A percentile compares a stretch with the other conserved stretches of the same genome.
These are phyloP conservation scores for Beaufortia kweichowensis DNA, from an alignment of 2,113 vertebrate genomes.

Conservation along the genomic window DNA sequence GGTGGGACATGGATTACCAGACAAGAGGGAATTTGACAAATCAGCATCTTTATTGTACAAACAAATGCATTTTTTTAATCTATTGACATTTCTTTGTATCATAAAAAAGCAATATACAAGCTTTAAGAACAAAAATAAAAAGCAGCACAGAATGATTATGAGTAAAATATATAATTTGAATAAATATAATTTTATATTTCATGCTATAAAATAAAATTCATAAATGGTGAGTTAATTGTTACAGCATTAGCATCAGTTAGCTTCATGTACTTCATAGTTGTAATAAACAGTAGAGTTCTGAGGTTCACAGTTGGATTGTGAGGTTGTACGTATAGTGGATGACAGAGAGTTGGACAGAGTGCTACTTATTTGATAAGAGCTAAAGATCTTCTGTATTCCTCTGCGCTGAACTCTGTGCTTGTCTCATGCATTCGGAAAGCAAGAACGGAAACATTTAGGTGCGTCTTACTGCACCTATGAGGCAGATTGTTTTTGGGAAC, in stretches of 20 bases:
- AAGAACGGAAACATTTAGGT: slow-evolving; percentile 59
- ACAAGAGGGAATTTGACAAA: slow-evolving; percentile 78
- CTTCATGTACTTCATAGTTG: slow-evolving; percentile 96
- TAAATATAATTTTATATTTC: slow-evolving; percentile 95
- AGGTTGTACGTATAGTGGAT: slow-evolving; percentile 81
- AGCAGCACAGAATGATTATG: slow-evolving; percentile 91
- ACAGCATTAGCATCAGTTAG: slow-evolving; percentile 97
- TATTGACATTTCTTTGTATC: slow-evolving; percentile 91
- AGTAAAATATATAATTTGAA: slow-evolving; percentile 99
- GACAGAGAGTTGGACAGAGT: slow-evolving; percentile 61
- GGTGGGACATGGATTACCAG: not conserved
- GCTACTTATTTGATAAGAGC: slow-evolving; percentile 54
- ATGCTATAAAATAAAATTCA: slow-evolving; percentile 99
- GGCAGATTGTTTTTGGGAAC: slow-evolving; percentile 74
- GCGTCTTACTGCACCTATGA: slow-evolving; percentile 66
- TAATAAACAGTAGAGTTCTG: slow-evolving; percentile 96
- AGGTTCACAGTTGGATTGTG: slow-evolving; percentile 95
- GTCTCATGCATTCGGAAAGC: slow-evolving; percentile 44
- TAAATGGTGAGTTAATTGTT: slow-evolving; percentile 95
- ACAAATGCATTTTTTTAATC: slow-evolving; percentile 85
- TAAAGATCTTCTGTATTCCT: slow-evolving; percentile 61
- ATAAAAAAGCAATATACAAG: slow-evolving; percentile 99
- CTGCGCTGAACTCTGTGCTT: slow-evolving; percentile 62
- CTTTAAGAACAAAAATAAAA: slow-evolving; percentile 84
- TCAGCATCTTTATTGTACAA: slow-evolving; percentile 99